phyloP scores from a whole-genome alignment of 2,797 vertebrate genomes.

The Amblyopsis hoosieri region DNA sequence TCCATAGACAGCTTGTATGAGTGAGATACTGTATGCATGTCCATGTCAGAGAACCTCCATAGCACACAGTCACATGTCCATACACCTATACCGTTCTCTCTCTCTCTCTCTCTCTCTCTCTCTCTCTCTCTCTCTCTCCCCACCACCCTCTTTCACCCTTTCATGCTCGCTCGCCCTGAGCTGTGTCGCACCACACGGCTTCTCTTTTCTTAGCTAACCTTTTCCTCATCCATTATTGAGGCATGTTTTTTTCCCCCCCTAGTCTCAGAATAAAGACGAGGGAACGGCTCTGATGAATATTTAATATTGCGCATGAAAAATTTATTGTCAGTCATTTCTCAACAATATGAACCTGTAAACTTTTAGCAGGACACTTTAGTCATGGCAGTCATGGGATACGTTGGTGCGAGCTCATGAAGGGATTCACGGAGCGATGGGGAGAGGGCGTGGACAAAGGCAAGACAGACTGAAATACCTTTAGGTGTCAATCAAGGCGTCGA shows the following conservation, averaged over 20 bases:
- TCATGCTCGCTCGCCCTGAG: constrained; percentile 34
- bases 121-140: constrained; percentile 14
- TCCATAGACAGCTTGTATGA: constrained; percentile 38
- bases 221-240: constrained; percentile 83
- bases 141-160: constrained; percentile 11
- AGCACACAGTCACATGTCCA: constrained; percentile 8
- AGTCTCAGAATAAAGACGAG: constrained; percentile 77
- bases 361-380: constrained; percentile 69
- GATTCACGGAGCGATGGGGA: constrained; percentile 1
- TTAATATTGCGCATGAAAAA: constrained; percentile 78
- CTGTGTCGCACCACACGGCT: constrained; percentile 63
- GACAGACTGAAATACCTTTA: too few species aligned
- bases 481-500: too few species aligned
- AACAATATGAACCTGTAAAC: constrained; percentile 69
- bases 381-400: constrained; percentile 56
- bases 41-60: constrained; percentile 42
- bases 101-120: too few species aligned
- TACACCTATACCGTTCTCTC: neutral
- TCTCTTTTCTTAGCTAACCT: constrained; percentile 79
- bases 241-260: constrained; percentile 75
- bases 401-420: neutral
- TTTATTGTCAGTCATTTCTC: constrained; percentile 77
- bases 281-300: constrained; percentile 78
- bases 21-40: constrained; percentile 17
- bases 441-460: neutral